Evolutionary conservation across 2,797 vertebrate genomes (phyloP), one percentile per base, ranked within the genome.

Genomic region (Silurus lanzhouensis): DNA sequence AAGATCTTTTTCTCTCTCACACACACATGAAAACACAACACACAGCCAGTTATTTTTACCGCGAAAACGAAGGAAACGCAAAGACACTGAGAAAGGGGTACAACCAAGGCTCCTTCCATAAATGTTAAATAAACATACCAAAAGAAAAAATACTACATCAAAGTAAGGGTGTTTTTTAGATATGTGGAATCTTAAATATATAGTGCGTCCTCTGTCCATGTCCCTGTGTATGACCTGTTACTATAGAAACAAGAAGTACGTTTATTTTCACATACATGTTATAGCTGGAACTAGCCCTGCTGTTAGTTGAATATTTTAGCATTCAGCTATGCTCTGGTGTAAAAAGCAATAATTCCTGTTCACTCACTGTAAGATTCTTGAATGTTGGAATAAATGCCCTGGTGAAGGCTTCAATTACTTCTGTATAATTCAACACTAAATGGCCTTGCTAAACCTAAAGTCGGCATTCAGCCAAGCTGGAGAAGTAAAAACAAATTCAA

Each of bases 401-500:
- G 17, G 6, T 20, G 2, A 77, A 77, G 75, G 72, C 72, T 2
- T 60, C 8, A 22, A 46, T 79, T 63, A 79, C 58, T 22, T 44
- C 20, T n/a, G 1, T 63, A 63, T 63, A 63, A 79, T 63, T 63
- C 31, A 79, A n/a, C 76, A 63, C 6, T 79, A 79, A 79, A 19
- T 63, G 58, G 19, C 31, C 38, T 78, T 78, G 19, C 8, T 14
- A 46, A 63, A 46, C 22, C 58, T 61, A 22, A 44, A 63, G 57
- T 63, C 76, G 44, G 13, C 19, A 15, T 44, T 22, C 38, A 63
- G 20, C 17, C 27, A 60, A 77, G 17, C 57, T 22, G 5, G 8
- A 1, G 6, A 60, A 38, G 27, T 22, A 19, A 75, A 27, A 17
- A 15, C 12, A 38, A 38, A 38, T 15, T 74, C 12, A 12, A 78